phyloP scores from a whole-genome alignment of 2,888 invertebrate genomes.

The Periphyllus acericola region DNA sequence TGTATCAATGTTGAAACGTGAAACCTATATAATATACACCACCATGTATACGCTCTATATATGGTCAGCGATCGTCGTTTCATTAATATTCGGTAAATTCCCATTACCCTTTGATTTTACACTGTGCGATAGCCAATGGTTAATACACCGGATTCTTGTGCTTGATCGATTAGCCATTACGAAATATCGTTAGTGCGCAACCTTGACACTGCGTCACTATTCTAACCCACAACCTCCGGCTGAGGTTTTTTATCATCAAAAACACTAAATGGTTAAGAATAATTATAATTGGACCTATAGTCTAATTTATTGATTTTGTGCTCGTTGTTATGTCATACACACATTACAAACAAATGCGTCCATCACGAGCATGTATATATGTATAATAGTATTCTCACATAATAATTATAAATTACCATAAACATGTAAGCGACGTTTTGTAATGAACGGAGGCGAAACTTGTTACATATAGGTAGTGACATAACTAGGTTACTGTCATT shows the following conservation, averaged over 20 bases:
- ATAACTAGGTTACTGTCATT: constrained; percentile 49
- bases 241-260: background rate
- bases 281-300: background rate
- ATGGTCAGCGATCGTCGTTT: too few species aligned
- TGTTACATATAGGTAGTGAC: constrained; percentile 21
- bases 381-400: background rate
- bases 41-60: too few species aligned
- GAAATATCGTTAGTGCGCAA: background rate
- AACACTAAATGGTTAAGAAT: background rate
- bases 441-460: constrained; percentile 26
- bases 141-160: background rate
- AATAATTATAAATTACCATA: constrained; percentile 41
- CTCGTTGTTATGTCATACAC: background rate
- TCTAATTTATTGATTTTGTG: background rate
- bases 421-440: constrained; percentile 31
- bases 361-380: background rate
- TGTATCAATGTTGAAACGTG: too few species aligned
- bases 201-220: constrained; percentile 57
- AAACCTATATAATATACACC: too few species aligned
- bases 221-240: constrained; percentile 40
- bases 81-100: too few species aligned
- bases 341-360: background rate
- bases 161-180: constrained; percentile 11
- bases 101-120: background rate
- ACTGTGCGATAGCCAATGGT: background rate